phyloP scores from a whole-genome alignment of 1,140 invertebrate genomes.

The Odontomachus brunneus region DNA sequence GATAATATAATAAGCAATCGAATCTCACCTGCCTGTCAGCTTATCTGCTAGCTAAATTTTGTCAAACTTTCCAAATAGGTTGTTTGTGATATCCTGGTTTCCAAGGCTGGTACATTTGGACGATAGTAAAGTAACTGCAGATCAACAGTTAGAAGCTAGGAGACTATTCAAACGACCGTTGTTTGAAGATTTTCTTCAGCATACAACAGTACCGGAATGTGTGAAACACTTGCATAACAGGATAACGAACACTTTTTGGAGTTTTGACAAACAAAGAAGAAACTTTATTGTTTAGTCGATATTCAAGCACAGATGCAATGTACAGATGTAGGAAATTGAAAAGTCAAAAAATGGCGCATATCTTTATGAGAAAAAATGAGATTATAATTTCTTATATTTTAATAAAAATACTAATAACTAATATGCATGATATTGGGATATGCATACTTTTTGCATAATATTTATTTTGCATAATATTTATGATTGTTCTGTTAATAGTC shows the following conservation, averaged over 20 bases:
- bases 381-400: slow-evolving; percentile 3
- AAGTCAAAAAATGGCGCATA: neutral
- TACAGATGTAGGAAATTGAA: neutral
- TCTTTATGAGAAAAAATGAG: neutral
- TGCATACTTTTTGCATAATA: neutral
- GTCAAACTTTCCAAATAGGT: slow-evolving; percentile 81
- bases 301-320: slow-evolving; percentile 57
- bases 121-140: slow-evolving; percentile 87
- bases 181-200: slow-evolving; percentile 81
- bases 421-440: neutral
- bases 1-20: slow-evolving; percentile 36
- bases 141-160: slow-evolving; percentile 87
- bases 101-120: slow-evolving; percentile 88
- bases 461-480: neutral
- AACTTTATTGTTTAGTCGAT: slow-evolving; percentile 78
- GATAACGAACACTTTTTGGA: slow-evolving; percentile 67
- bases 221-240: slow-evolving; percentile 78
- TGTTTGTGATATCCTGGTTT: slow-evolving; percentile 90
- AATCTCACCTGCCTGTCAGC: neutral
- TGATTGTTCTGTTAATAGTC: neutral
- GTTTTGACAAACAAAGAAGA: slow-evolving; percentile 67
- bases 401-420: neutral
- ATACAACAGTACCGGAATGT: slow-evolving; percentile 74
- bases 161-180: slow-evolving; percentile 87
- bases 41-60: neutral